Evolutionary conservation across 2,888 invertebrate genomes (phyloP), one percentile per base, ranked within the genome.

Genomic region (Pseudolycoriella hygida): DNA sequence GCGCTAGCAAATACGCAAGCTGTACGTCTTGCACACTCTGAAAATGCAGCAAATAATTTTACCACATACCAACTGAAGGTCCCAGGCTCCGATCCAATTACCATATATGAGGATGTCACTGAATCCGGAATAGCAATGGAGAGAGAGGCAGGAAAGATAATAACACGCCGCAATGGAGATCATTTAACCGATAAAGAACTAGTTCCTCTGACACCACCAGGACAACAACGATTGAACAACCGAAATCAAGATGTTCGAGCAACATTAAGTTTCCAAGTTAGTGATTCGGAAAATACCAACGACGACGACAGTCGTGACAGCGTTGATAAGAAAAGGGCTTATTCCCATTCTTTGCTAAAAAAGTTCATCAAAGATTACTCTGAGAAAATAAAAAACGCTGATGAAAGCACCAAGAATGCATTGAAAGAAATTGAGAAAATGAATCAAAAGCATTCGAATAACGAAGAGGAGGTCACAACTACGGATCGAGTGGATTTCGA

Each of bases 291-390:
- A 3, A 34, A 38, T 31, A 41, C 17, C 15, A 31, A 48, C 42
- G 18, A 40, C 2, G 20, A 43, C 40, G 40, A 42, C 42, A 32
- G 38, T 40, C 15, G 19, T 3, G 12, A 19, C 11, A 19, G 19
- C 11, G 32, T 11, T 46, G 39, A 38, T 67, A 68, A 52, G 52
- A 60, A 45, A 53, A 58, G 57, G 4, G 54, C 54, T 6, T 57
- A 55, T 46, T 66, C 68, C 1, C 73, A 76, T 3, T 73, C 74
- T 48, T 69, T 72, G 39, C 59, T 77, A 15, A 73, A 76, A 49
- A 74, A 77, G 52, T 73, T 74, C 53, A 66, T 76, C 45, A 64
- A 72, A 49, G 70, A 72, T 30, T 77, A 76, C 54, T 70, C 74
- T 1, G 73, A 70, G 14, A 74, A 72, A 56, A 59, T 74, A 1